A percentile compares a stretch with the other conserved stretches of the same genome.
Evolutionary conservation across 2,113 vertebrate genomes (phyloP).

Genomic region (Tachysurus fulvidraco): DNA sequence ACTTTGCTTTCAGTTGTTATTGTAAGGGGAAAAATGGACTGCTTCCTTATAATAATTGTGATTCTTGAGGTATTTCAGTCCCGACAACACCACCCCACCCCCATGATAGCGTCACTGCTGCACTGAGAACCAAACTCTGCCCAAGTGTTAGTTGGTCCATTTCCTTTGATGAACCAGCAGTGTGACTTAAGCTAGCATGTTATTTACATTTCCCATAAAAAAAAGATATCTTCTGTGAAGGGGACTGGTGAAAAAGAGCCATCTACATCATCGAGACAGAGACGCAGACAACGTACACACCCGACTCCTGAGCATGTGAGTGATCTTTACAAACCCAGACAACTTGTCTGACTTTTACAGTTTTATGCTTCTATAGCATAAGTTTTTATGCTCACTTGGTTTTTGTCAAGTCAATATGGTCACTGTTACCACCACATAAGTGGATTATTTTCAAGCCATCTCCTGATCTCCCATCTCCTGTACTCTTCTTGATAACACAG

Average conservation of each 20-base stretch:
- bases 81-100: neutral
- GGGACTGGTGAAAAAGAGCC: neutral
- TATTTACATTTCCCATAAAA: neutral
- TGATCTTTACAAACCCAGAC: neutral
- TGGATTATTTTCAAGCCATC: too few species aligned
- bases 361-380: too few species aligned
- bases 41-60: too few species aligned
- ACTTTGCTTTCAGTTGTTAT: too few species aligned
- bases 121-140: neutral
- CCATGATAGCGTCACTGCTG: neutral
- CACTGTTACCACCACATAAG: too few species aligned
- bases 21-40: too few species aligned
- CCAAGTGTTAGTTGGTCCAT: neutral
- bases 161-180: neutral
- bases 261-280: neutral
- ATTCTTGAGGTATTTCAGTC: too few species aligned
- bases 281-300: too few species aligned
- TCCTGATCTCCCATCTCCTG: too few species aligned
- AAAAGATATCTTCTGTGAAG: neutral
- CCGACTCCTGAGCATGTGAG: neutral
- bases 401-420: too few species aligned
- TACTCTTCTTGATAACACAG: too few species aligned
- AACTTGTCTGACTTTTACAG: neutral
- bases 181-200: neutral
- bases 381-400: too few species aligned